Percentiles rank a stretch among this genome's conserved stretches.
phyloP scores from a whole-genome alignment of 2,113 vertebrate genomes.

The Rafetus swinhoei region DNA sequence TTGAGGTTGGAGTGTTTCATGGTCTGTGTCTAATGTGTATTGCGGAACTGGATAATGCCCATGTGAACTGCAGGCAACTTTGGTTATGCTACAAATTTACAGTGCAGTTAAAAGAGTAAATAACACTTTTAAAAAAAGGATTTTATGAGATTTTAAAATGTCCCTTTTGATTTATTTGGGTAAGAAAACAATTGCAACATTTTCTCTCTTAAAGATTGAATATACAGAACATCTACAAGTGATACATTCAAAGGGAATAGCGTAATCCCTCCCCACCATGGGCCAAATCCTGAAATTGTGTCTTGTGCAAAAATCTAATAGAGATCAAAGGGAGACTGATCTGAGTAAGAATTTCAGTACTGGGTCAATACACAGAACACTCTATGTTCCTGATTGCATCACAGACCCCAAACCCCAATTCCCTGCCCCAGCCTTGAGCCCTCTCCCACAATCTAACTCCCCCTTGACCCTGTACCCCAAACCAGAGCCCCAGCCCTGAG shows the following conservation, averaged over 20 bases:
- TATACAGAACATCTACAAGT: neutral
- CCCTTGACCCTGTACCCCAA: too few species aligned
- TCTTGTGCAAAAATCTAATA: neutral
- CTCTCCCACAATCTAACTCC: too few species aligned
- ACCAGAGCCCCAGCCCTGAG: too few species aligned
- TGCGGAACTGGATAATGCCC: slow-evolving; percentile 20
- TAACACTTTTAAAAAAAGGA: neutral
- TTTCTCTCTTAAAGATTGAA: slow-evolving; percentile 10
- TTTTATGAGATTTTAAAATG: neutral
- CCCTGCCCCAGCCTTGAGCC: too few species aligned
- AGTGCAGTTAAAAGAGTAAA: neutral
- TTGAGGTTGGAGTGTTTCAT: slow-evolving; percentile 45
- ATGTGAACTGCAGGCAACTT: neutral
- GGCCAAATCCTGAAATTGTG: neutral
- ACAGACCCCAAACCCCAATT: too few species aligned
- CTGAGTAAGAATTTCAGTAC: neutral
- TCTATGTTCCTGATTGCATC: too few species aligned
- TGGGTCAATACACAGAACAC: neutral
- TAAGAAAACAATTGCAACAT: neutral
- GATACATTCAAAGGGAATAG: neutral
- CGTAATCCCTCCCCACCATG: neutral
- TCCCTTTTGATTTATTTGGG: neutral
- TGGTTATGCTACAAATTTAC: neutral
- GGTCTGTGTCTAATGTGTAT: slow-evolving; percentile 50
- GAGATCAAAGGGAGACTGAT: neutral